These are phyloP conservation scores for Graphium colonna DNA, from an alignment of 2,888 invertebrate genomes.

Conservation along the genomic window DNA sequence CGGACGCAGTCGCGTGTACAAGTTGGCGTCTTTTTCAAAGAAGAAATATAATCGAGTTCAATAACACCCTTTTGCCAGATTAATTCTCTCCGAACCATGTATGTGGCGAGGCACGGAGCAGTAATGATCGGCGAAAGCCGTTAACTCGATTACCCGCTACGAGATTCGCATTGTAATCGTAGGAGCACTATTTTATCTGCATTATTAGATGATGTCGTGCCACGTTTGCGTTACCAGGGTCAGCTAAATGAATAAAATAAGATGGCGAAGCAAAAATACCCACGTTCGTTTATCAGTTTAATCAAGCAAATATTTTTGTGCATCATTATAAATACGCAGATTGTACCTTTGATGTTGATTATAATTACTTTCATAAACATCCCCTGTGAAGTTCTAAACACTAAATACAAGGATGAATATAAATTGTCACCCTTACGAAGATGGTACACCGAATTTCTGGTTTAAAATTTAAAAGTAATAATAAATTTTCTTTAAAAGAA, in stretches of 20 bases:
- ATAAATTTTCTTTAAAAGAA: too few relatives aligned
- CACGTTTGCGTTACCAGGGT: slow-evolving; percentile 35
- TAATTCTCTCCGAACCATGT: slow-evolving; percentile 42
- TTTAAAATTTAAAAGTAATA: too few relatives aligned
- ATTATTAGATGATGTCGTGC: slow-evolving; percentile 55
- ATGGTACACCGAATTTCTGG: too few relatives aligned
- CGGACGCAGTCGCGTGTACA: too few relatives aligned
- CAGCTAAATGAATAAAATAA: slow-evolving; percentile 26
- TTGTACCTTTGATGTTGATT: too few relatives aligned
- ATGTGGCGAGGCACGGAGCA: slow-evolving; percentile 49
- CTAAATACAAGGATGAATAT: too few relatives aligned
- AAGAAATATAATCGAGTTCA: not conserved
- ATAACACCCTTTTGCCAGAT: not conserved
- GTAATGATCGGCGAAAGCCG: slow-evolving; percentile 58
- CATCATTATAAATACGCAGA: too few relatives aligned
- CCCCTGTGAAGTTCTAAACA: too few relatives aligned
- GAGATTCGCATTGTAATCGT: slow-evolving; percentile 68
- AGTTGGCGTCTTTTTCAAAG: slow-evolving; percentile 10
- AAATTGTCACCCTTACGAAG: too few relatives aligned
- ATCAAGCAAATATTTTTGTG: too few relatives aligned
- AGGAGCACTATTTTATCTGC: slow-evolving; percentile 61
- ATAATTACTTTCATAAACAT: too few relatives aligned
- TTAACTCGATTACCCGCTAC: slow-evolving; percentile 72
- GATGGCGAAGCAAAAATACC: not conserved
- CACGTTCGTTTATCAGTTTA: too few relatives aligned